A percentile compares a stretch with the other conserved stretches of the same genome.
Evolutionary conservation across 2,888 invertebrate genomes (phyloP).

Genomic region (Drosophila peninsularis): DNA sequence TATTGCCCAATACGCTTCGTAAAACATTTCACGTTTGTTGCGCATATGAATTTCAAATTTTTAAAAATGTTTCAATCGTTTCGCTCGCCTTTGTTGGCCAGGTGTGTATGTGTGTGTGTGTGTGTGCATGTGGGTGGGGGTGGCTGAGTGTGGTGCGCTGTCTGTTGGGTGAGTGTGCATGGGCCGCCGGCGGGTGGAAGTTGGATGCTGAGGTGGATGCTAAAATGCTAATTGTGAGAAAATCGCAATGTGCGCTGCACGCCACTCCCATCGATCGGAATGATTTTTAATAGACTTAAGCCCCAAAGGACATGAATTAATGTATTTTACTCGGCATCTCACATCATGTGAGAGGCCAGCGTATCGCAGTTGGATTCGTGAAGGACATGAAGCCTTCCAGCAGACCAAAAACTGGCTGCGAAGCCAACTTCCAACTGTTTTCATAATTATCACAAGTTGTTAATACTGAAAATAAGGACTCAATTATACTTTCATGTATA

Average conservation of each 20-base stretch:
- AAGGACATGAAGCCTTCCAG: background rate
- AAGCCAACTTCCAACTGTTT: slow-evolving; percentile 3
- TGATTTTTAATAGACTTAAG: slow-evolving; percentile 74
- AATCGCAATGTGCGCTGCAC: slow-evolving; percentile 68
- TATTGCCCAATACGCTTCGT: slow-evolving; percentile 78
- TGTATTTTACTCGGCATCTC: slow-evolving; percentile 45
- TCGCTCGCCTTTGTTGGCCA: slow-evolving; percentile 45
- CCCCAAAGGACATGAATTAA: slow-evolving; percentile 65
- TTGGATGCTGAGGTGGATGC: slow-evolving; percentile 30
- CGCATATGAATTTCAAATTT: slow-evolving; percentile 80
- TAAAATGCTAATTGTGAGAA: slow-evolving; percentile 82
- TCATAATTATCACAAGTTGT: background rate
- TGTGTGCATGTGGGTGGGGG: slow-evolving; percentile 18
- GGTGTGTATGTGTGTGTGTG: slow-evolving; percentile 30
- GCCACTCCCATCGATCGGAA: slow-evolving; percentile 62
- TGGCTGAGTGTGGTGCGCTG: slow-evolving; percentile 6
- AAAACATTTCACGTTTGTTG: slow-evolving; percentile 80
- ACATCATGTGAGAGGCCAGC: slow-evolving; percentile 17
- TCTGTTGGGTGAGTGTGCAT: slow-evolving; percentile 8
- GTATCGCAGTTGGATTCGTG: slow-evolving; percentile 2
- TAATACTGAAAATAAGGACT: background rate
- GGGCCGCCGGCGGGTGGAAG: slow-evolving; percentile 27
- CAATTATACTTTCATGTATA: slow-evolving; percentile 1
- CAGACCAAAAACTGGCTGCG: background rate
- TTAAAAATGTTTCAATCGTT: slow-evolving; percentile 78